Base-by-base conservation (phyloP, 2,113 vertebrate species). In the Gorsachius goisagi region DNA sequence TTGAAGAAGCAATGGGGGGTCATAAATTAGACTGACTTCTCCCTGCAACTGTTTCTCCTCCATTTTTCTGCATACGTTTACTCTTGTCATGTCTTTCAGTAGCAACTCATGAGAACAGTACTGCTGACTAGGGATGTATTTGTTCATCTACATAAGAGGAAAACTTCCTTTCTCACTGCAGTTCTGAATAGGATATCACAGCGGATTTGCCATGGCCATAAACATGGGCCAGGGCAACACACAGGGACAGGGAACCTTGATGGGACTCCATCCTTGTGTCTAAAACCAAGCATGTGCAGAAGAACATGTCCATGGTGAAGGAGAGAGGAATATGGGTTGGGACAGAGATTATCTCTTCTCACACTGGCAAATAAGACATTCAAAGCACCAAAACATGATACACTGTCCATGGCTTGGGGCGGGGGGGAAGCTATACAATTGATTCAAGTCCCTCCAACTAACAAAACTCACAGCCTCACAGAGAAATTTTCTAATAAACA, bases 401-500 rank as follows among this genome's bases (percentile, higher is more conserved):
- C 56, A n/a, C 52, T 79, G 18, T 60, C 89, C 86, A 26, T 4
- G 0, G 49, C 39, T 97, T 94, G 41, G 41, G 41, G 41, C 12
- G 41, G 41, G 41, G 41, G 41, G 14, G 14, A 85, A 88, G 60
- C 72, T 89, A 45, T 55, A 28, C 76, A 68, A 85, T 88, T 77
- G 93, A 88, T 68, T 96, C 88, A 73, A 91, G 86, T 88, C 87
- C 89, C 91, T 95, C 56, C 82, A 95, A 85, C 88, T 95, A 95
- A 85, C 67, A 96, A 89, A 96, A 90, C 75, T 78, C 92, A 73
- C 68, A 82, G 69, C 30, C 63, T 97, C 64, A 73, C 85, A 85
- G 63, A 95, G 94, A 96, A 95, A 91, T 95, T 94, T 95, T 95
- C 93, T 97, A 97, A 96, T 94, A 97, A 95, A 93, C 96, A 96